Evolutionary conservation across 2,113 vertebrate species (phyloP), one percentile per base, ranked within the genome.

Genomic region (Myrmecophaga tridactyla): DNA sequence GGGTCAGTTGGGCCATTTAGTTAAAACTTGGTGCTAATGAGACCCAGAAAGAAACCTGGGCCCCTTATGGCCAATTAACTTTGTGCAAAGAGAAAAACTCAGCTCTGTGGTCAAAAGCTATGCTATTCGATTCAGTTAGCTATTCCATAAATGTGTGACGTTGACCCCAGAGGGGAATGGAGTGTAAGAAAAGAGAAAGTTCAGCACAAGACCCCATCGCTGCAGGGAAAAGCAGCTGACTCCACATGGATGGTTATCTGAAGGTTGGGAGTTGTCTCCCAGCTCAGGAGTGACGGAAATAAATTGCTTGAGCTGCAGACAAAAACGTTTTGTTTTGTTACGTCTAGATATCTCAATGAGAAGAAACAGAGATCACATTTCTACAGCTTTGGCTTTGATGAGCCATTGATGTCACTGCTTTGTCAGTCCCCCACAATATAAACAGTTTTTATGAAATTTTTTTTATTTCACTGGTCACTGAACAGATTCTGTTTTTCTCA

Each of bases 61-160:
- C 67, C 89, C 93, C 91, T 86, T 39, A 89, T 48, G 94, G 62
- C 92, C 92, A 96, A 73, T 95, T 95, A 91, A 91, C 76, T 95
- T n/a, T 25, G 43, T 88, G 77, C 86, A 85, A 58, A 92, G 53
- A 46, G 70, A 43, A 51, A 65, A 86, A 43, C 48, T 53, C 23
- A 8, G 21, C 58, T 86, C 43, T 41, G 0, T 87, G 81, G 81
- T 95, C 88, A 46, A 41, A 67, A 84, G 39, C 85, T 85, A 43
- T 62, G 10, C 36, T 51, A 2, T 20, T 43, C 17, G 17, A 70
- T n/a, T 6, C 60, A 36, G 82, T 70, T 87, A 70, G 34, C 0
- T n/a, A 51, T 80, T 92, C 93, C 1, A 18, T 31, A 53, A n/a
- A 15, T 86, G 81, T 87, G 70, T 58, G 34, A 46, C 9, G 56